These are phyloP conservation scores for Phalacrocorax carbo DNA, from an alignment of 2,113 vertebrate species.

Conservation along the genomic window DNA sequence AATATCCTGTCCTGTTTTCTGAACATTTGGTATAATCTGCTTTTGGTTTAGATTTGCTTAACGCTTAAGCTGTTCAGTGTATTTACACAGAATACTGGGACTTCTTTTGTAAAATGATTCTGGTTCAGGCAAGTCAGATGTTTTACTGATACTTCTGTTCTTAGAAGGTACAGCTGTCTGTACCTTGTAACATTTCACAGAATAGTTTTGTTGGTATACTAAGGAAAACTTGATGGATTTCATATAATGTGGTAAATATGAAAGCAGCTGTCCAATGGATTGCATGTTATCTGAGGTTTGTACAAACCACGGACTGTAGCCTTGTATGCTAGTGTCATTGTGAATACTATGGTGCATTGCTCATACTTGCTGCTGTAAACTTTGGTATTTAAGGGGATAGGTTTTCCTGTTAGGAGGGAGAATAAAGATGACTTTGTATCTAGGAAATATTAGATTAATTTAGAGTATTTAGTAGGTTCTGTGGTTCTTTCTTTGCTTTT, in stretches of 20 bases:
- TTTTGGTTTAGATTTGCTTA: neutral
- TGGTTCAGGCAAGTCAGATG: neutral
- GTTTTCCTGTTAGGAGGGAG: neutral
- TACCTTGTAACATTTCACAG: neutral
- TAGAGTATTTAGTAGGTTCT: neutral
- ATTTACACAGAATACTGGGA: neutral
- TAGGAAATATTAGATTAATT: conserved; percentile 9
- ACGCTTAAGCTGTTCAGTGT: neutral
- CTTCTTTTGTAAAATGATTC: neutral
- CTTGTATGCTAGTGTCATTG: neutral
- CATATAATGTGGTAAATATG: neutral
- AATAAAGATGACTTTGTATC: neutral
- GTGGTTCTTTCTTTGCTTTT: neutral
- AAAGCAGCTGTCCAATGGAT: neutral
- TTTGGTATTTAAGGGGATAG: neutral
- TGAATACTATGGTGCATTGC: neutral
- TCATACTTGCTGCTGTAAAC: neutral
- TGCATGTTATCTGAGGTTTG: neutral
- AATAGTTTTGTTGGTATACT: conserved; percentile 6
- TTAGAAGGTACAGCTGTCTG: conserved; percentile 3
- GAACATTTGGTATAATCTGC: neutral
- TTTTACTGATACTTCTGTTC: neutral
- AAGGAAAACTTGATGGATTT: neutral
- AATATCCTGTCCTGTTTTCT: neutral
- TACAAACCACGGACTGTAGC: neutral